These are phyloP conservation scores for Sapajus apella DNA, from an alignment of 2,113 vertebrate genomes.

Conservation along the genomic window DNA sequence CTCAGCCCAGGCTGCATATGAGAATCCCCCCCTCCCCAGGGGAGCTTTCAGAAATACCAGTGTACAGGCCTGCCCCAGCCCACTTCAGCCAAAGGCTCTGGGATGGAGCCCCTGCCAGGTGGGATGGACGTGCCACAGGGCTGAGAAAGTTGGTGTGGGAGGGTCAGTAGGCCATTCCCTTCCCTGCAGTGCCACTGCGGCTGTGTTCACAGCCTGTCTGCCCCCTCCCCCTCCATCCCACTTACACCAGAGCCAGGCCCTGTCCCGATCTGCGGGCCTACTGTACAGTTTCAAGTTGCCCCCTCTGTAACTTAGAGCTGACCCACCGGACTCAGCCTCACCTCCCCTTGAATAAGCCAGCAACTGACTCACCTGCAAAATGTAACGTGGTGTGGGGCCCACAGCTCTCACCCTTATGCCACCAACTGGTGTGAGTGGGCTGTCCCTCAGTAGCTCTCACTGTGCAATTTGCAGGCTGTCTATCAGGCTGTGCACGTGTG, in stretches of 20 bases:
- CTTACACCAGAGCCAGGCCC: background rate
- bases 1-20: rapidly evolving
- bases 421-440: background rate
- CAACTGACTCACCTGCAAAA: background rate
- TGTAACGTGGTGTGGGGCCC: background rate
- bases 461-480: background rate
- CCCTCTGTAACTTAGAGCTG: background rate
- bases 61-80: background rate
- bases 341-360: background rate
- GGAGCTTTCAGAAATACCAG: background rate
- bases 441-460: background rate
- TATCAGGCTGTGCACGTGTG: no score
- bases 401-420: background rate
- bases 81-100: background rate
- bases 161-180: rapidly evolving
- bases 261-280: background rate
- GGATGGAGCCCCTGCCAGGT: background rate
- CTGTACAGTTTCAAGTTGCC: background rate
- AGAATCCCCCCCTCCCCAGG: no score
- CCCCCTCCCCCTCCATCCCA: rapidly evolving
- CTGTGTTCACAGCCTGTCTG: rapidly evolving
- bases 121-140: background rate
- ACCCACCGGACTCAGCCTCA: background rate
- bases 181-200: rapidly evolving
- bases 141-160: background rate